Conservation (phyloP, 2,888 invertebrate species). For the Thera britannica region DNA sequence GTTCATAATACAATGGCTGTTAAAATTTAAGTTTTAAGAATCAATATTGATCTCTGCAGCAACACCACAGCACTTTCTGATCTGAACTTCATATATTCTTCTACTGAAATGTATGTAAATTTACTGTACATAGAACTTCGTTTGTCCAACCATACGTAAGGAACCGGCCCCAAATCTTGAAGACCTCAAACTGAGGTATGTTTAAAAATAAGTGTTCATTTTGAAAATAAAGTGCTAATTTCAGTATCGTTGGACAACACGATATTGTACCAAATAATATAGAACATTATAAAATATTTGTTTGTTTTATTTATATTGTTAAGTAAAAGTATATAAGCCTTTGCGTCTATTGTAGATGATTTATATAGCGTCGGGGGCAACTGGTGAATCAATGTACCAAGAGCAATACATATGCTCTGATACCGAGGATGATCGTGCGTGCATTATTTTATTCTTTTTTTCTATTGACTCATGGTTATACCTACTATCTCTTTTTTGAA, state of each 20-base stretch:
- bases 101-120: slow-evolving; percentile 41
- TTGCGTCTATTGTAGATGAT: too few species aligned
- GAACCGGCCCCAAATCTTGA: slow-evolving; percentile 38
- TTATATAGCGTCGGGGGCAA: too few species aligned
- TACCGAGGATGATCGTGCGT: too few species aligned
- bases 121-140: slow-evolving; percentile 50
- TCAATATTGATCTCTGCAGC: slow-evolving; percentile 29
- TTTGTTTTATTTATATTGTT: slow-evolving; percentile 45
- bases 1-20: slow-evolving; percentile 36
- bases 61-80: slow-evolving; percentile 23
- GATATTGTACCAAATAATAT: slow-evolving; percentile 79
- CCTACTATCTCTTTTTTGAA: too few species aligned
- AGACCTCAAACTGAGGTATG: slow-evolving; percentile 24
- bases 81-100: slow-evolving; percentile 29
- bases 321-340: too few species aligned
- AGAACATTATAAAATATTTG: slow-evolving; percentile 62
- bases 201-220: slow-evolving; percentile 6
- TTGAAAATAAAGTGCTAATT: slow-evolving; percentile 34
- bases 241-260: slow-evolving; percentile 71
- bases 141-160: slow-evolving; percentile 69
- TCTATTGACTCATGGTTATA: too few species aligned
- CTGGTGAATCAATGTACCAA: too few species aligned
- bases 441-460: too few species aligned
- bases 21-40: slow-evolving; percentile 32
- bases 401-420: too few species aligned